Evolutionary conservation across 2,113 vertebrate species (phyloP).

Genomic region (Syrmaticus mikado): DNA sequence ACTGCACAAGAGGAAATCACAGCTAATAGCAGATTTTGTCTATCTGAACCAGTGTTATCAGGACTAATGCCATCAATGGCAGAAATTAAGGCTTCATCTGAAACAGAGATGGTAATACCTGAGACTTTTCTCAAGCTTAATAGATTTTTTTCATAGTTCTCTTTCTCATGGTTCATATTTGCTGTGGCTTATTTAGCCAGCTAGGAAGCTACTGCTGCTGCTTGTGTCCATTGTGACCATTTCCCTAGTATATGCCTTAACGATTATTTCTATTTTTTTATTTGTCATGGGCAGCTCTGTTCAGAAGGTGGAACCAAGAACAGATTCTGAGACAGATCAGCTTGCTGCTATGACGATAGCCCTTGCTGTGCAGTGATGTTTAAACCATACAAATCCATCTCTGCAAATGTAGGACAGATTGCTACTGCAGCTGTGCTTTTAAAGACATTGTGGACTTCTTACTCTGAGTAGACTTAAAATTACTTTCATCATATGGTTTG

Average conservation of each 20-base stretch:
- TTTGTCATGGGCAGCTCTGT: background rate
- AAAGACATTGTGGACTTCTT: background rate
- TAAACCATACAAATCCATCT: background rate
- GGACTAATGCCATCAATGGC: background rate
- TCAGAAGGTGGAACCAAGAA: background rate
- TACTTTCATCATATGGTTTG: background rate
- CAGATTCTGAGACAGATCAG: background rate
- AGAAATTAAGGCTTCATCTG: background rate
- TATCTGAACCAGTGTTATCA: background rate
- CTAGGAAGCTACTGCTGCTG: background rate
- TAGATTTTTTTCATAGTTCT: background rate
- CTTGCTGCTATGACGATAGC: background rate
- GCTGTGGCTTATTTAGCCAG: background rate
- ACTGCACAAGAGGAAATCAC: background rate
- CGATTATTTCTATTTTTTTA: background rate
- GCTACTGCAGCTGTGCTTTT: constrained; percentile 22
- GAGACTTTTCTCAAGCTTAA: background rate
- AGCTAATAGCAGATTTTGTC: background rate
- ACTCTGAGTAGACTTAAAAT: constrained; percentile 8
- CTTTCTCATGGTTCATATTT: background rate
- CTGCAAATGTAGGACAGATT: background rate
- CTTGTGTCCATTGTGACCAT: background rate
- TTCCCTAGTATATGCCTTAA: background rate
- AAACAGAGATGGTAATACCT: background rate
- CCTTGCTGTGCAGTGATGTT: background rate